Base-by-base conservation (phyloP, 2,888 invertebrate genomes). In the Drosophila mimica region DNA sequence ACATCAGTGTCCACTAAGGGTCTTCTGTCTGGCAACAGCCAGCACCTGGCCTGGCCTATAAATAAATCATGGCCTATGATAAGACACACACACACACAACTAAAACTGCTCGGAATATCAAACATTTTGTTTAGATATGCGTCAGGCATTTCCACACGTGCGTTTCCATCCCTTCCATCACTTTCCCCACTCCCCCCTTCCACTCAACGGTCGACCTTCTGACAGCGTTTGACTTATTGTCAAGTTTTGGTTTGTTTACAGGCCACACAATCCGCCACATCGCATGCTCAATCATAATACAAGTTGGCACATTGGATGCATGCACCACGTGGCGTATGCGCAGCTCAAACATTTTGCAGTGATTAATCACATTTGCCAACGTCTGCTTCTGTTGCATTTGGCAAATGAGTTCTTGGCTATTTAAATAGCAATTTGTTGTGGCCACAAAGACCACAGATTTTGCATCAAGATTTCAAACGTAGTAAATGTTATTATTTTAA, bases 11-110 rank as follows among this genome's bases (percentile, higher is more conserved):
- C 36, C 43, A 73, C 11, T 62, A 65, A 48, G 62, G 58, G 57
- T 51, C 49, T 48, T 31, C 25, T 34, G 71, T 65, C 70, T 76
- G 71, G 33, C 62, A 52, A 40, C 17, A 36, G 62, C 46, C 69
- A 71, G 71, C 89, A 81, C 79, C 79, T 81, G 79, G 67, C n/a
- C 33, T 69, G 70, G 54, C 72, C 81, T 82, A 87, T 86, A 87
- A 89, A 89, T 86, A 86, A 86, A 89, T 87, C 82, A 89, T 84
- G 38, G 72, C 76, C 70, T 74, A 74, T 72, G 89, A 85, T 81
- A 86, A 83, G 43, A 28, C 34, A 28, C 1, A 54, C 36, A 54
- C n/a, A 54, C 13, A 31, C 17, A 34, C 33, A 48, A 7, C 48
- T 25, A 11, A 4, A 57, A 38, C 31, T 15, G 38, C 25, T 25